phyloP scores from a whole-genome alignment of 2,888 invertebrate genomes.

The Ctena decussata region DNA sequence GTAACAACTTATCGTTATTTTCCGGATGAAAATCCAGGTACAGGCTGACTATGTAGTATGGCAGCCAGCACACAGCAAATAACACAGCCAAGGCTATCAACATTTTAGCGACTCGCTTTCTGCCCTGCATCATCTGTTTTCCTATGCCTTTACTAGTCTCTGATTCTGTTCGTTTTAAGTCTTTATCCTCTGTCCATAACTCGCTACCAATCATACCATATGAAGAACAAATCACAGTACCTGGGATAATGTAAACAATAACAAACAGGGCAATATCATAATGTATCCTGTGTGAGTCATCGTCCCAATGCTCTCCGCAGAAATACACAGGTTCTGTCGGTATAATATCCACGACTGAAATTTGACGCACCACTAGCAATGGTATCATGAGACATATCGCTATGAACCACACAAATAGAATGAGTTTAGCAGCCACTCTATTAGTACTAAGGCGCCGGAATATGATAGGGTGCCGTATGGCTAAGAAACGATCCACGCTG shows the following conservation, averaged over 20 bases:
- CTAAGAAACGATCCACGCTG: constrained; percentile 91
- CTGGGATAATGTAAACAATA: constrained; percentile 93
- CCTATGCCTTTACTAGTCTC: constrained; percentile 73
- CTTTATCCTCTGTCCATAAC: constrained; percentile 82
- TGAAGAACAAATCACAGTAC: constrained; percentile 87
- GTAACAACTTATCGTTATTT: constrained; percentile 81
- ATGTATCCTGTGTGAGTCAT: constrained; percentile 88
- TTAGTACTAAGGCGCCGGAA: constrained; percentile 91
- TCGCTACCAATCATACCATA: constrained; percentile 88
- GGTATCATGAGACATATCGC: constrained; percentile 91
- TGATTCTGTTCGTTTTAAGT: constrained; percentile 77
- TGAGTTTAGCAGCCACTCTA: constrained; percentile 89
- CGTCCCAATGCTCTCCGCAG: constrained; percentile 91
- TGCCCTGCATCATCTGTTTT: constrained; percentile 88
- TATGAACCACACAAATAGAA: constrained; percentile 90
- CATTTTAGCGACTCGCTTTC: constrained; percentile 92
- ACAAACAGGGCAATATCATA: constrained; percentile 92
- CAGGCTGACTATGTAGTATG: constrained; percentile 91
- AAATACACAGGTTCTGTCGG: constrained; percentile 85
- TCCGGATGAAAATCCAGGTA: constrained; percentile 89
- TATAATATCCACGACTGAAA: constrained; percentile 71
- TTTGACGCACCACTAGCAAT: constrained; percentile 88
- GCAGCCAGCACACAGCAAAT: constrained; percentile 93
- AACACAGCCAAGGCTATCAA: constrained; percentile 91
- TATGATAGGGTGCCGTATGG: constrained; percentile 92